Conservation (phyloP, 2,113 vertebrate genomes). For the Corydoras maculifer region DNA sequence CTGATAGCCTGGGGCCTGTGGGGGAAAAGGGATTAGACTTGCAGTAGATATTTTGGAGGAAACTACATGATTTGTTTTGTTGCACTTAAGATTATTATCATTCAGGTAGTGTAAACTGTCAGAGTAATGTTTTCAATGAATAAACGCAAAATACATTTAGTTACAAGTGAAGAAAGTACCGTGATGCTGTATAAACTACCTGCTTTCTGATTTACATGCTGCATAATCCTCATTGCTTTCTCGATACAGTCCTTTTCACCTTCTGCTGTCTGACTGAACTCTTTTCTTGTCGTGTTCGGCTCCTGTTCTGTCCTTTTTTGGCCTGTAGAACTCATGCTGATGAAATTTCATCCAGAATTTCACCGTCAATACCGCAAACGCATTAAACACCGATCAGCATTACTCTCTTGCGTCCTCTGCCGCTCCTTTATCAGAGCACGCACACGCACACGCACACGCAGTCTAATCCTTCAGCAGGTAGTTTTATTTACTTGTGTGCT, state of each 20-base stretch:
- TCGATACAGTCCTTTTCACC: background rate
- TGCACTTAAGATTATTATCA: no score
- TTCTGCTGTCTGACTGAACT: background rate
- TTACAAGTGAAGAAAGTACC: no score
- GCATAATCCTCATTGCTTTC: no score
- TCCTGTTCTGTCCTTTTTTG: background rate
- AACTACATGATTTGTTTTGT: no score
- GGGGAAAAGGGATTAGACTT: no score
- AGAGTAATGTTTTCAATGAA: no score
- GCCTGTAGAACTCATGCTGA: conserved; percentile 24
- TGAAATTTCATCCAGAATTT: background rate
- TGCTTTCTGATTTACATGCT: no score
- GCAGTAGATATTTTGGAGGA: no score
- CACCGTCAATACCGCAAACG: background rate
- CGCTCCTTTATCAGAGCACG: conserved; percentile 25
- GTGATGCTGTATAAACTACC: no score
- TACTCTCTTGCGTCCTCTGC: conserved; percentile 36
- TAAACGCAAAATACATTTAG: no score
- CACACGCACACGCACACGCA: background rate
- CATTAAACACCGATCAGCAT: conserved; percentile 1
- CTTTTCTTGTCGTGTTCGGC: background rate
- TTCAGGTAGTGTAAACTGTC: no score
- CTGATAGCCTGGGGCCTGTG: no score
- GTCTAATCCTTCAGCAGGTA: background rate
- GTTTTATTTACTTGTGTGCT: background rate